A percentile compares a stretch with the other conserved stretches of the same genome.
phyloP scores from a whole-genome alignment of 2,888 invertebrate genomes.

The Exephanes ischioxanthus region DNA sequence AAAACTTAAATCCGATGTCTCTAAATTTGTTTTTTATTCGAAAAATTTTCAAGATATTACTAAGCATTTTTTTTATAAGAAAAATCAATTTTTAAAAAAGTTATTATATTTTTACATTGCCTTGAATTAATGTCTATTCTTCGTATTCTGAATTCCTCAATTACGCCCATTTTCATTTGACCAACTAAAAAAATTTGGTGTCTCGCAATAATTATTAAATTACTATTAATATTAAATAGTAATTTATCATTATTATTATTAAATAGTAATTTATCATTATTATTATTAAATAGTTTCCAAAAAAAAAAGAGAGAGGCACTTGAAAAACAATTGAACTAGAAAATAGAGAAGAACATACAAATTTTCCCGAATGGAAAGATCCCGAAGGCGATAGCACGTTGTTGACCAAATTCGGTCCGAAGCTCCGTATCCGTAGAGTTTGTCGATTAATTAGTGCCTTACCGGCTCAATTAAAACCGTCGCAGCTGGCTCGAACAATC shows the following conservation, averaged over 20 bases:
- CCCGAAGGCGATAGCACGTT: constrained; percentile 4
- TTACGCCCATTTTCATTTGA: not conserved
- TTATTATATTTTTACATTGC: too few species aligned
- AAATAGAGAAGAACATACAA: not conserved
- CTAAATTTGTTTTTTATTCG: too few species aligned
- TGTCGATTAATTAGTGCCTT: not conserved
- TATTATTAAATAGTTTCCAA: not conserved
- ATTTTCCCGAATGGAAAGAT: constrained; percentile 2
- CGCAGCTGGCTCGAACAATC: constrained; percentile 7
- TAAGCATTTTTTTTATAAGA: too few species aligned
- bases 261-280: not conserved
- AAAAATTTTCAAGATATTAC: too few species aligned
- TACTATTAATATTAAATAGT: too few species aligned
- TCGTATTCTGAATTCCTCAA: too few species aligned
- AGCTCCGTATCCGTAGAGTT: not conserved
- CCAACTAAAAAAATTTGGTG: not conserved
- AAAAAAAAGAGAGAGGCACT: not conserved
- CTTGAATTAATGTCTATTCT: too few species aligned
- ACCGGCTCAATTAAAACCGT: constrained; percentile 7
- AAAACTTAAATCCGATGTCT: too few species aligned
- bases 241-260: not conserved
- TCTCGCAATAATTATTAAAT: not conserved
- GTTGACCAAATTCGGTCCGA: constrained; percentile 23
- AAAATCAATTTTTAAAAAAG: too few species aligned
- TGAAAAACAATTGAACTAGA: not conserved